Conservation (phyloP, 2,888 invertebrate genomes). For the Tridacna gigas region DNA sequence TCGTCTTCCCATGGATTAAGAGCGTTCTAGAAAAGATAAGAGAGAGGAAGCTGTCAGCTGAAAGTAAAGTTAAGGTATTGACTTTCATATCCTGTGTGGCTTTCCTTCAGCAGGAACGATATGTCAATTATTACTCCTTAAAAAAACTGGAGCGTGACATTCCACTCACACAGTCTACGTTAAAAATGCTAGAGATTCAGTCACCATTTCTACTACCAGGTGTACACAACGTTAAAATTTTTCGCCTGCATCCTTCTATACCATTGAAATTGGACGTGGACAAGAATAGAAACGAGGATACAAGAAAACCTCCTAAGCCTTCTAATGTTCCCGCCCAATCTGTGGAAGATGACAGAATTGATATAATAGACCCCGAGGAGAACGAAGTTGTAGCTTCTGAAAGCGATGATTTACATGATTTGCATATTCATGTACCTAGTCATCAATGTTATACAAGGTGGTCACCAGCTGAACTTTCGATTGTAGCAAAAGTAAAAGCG, state of each 20-base stretch:
- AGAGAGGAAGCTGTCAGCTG: background rate
- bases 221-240: background rate
- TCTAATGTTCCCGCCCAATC: background rate
- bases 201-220: background rate
- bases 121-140: background rate
- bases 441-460: background rate
- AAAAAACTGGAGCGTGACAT: background rate
- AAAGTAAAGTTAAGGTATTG: background rate
- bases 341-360: background rate
- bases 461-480: background rate
- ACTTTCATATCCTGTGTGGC: constrained; percentile 11
- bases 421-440: constrained; percentile 3
- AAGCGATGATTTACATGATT: background rate
- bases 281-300: background rate
- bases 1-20: constrained; percentile 15
- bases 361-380: background rate
- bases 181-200: constrained; percentile 1
- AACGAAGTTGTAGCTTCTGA: constrained; percentile 4
- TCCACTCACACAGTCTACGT: background rate
- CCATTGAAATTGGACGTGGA: background rate
- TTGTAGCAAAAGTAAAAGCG: background rate
- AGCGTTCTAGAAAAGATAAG: background rate
- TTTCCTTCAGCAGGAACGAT: background rate
- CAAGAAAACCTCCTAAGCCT: background rate
- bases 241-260: constrained; percentile 6